Evolutionary conservation across 2,113 vertebrate genomes (phyloP), one percentile per base, ranked within the genome.

Genomic region (Arothron firmamentum): DNA sequence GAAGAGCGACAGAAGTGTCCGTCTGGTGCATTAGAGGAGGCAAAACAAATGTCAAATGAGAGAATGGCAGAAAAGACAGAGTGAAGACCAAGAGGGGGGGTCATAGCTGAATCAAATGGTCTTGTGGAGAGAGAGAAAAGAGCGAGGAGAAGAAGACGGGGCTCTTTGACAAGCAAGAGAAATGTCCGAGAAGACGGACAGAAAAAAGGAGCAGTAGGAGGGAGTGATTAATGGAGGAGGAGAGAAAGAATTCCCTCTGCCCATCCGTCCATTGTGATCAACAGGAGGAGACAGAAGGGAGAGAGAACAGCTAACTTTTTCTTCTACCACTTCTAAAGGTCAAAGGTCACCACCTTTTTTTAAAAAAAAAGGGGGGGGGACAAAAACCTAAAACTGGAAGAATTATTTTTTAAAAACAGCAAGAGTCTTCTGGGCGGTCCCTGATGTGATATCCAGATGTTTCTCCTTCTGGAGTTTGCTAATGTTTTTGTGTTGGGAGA

Each of bases 161-260:
- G 59, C 70, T 16, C 59, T 60, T 25, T 41, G 58, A 77, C 63
- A 65, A 48, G 52, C 10, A 2, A 58, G 71, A 65, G 61, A 59
- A 75, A 57, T 59, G 38, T 52, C 53, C 46, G 41, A 47, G 48
- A 18, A 11, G 47, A 34, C 11, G 20, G 56, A 38, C 43, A 65
- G 45, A 69, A 54, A 58, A 58, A 55, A 48, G 25, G 56, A 73
- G 63, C 59, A 42, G 71, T 49, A 59, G 70, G 72, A 65, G 75
- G 58, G 65, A 53, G 54, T 71, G 81, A 80, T 83, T 72, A 73
- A 82, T 82, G 75, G 66, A 64, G 62, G 59, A 76, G 58, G 71
- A 67, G 17, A 25, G 59, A 18, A 23, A 56, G 31, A 71, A 57
- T 74, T 62, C 63, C 16, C 64, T 34, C 48, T 38, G 43, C 69